phyloP scores from a whole-genome alignment of 2,113 vertebrate species.

The Dipodomys merriami region DNA sequence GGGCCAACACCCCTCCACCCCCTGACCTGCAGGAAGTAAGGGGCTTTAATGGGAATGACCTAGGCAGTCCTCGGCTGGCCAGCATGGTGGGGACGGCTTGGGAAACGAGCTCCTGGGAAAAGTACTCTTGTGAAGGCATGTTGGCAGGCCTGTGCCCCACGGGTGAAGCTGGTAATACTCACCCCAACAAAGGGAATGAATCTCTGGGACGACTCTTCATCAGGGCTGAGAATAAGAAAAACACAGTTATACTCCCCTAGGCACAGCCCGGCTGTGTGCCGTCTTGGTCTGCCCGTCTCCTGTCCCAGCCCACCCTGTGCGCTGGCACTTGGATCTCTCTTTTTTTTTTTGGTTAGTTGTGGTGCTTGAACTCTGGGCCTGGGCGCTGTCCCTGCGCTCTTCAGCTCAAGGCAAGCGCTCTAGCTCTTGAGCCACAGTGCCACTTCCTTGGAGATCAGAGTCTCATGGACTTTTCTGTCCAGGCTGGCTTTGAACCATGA shows the following conservation, averaged over 20 bases:
- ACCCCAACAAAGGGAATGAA: constrained; percentile 99
- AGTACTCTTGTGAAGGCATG: accelerated
- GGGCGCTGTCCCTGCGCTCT: no score
- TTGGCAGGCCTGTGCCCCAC: accelerated
- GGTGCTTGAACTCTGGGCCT: no score
- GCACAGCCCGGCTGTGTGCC: no score
- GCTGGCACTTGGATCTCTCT: background rate
- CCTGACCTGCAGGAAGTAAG: accelerated
- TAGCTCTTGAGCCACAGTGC: no score
- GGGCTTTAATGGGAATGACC: no score
- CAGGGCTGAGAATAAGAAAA: constrained; percentile 89
- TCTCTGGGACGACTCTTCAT: constrained; percentile 98
- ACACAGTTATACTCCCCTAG: background rate
- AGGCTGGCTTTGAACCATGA: no score
- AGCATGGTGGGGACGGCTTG: background rate
- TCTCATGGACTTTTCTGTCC: no score
- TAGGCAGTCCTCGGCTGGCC: background rate
- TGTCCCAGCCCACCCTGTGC: accelerated
- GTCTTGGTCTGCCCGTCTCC: no score
- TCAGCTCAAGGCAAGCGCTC: no score
- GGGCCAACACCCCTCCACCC: background rate
- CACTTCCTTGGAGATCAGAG: no score
- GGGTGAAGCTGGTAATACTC: constrained; percentile 75
- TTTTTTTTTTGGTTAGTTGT: no score
- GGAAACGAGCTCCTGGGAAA: accelerated